Conservation (phyloP, 2,888 invertebrate species). For the Iselma pallidipennis region DNA sequence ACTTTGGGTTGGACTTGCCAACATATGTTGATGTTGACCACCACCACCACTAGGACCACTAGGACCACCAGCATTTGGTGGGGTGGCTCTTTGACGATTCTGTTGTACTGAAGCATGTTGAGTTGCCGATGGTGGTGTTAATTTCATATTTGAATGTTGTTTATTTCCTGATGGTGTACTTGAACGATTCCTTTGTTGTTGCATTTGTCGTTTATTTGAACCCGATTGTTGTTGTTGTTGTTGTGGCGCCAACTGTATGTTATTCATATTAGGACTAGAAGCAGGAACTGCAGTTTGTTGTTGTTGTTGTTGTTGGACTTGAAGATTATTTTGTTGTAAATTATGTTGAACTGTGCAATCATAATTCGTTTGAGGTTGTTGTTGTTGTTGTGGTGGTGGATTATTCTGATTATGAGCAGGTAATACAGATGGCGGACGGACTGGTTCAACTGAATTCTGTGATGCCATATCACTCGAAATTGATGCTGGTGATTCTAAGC, state of each 20-base stretch:
- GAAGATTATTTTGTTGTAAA: slow-evolving; percentile 55
- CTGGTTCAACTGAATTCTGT: slow-evolving; percentile 69
- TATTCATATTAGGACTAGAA: slow-evolving; percentile 53
- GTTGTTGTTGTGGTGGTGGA: slow-evolving; percentile 38
- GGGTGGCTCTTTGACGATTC: slow-evolving; percentile 49
- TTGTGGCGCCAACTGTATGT: slow-evolving; percentile 46
- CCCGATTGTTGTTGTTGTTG: slow-evolving; percentile 35
- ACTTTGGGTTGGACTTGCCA: slow-evolving; percentile 49
- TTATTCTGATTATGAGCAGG: slow-evolving; percentile 50
- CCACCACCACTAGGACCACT: no score
- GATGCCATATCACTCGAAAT: slow-evolving; percentile 84
- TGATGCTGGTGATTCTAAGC: slow-evolving; percentile 86
- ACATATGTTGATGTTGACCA: slow-evolving; percentile 48
- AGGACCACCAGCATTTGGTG: slow-evolving; percentile 38
- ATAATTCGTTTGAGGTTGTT: slow-evolving; percentile 57
- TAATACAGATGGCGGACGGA: slow-evolving; percentile 63
- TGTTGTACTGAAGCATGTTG: slow-evolving; percentile 43
- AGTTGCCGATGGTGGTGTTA: slow-evolving; percentile 48
- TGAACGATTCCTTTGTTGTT: slow-evolving; percentile 47
- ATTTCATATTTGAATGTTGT: slow-evolving; percentile 46
- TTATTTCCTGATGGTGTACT: slow-evolving; percentile 50
- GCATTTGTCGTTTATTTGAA: slow-evolving; percentile 51
- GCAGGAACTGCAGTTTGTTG: slow-evolving; percentile 54
- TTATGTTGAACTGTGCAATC: slow-evolving; percentile 79
- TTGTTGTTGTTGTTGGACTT: slow-evolving; percentile 44